phyloP scores from a whole-genome alignment of 2,888 invertebrate genomes.

The Pyrrhosoma nymphula region DNA sequence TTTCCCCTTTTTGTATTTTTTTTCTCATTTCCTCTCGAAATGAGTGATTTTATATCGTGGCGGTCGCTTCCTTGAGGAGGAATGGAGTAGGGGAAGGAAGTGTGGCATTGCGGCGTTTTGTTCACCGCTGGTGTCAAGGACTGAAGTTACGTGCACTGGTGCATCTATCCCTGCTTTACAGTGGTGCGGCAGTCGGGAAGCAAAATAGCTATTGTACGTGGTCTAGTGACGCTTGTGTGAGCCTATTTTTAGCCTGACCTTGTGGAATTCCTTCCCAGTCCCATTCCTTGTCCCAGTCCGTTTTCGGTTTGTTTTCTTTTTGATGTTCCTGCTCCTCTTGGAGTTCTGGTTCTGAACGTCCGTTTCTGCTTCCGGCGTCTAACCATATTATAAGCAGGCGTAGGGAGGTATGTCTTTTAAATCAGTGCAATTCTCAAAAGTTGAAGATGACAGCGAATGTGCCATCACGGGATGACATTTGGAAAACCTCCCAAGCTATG shows the following conservation, averaged over 20 bases:
- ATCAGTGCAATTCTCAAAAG: neutral
- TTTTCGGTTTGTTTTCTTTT: neutral
- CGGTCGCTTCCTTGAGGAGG: neutral
- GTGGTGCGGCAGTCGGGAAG: constrained; percentile 4
- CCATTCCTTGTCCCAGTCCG: neutral
- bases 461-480: neutral
- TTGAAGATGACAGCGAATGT: neutral
- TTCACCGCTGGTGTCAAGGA: neutral
- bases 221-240: neutral
- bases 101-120: neutral
- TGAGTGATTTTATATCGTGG: neutral
- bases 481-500: neutral
- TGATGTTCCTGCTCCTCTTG: neutral
- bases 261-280: neutral
- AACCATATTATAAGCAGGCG: neutral
- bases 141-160: neutral
- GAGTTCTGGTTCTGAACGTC: neutral
- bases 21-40: neutral
- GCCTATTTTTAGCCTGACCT: neutral
- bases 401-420: neutral
- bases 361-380: neutral
- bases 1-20: neutral
- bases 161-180: neutral
- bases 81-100: neutral
- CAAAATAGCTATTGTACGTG: neutral